Base-by-base conservation (phyloP, 2,113 vertebrate species). In the Brachypodius melanocephalos region DNA sequence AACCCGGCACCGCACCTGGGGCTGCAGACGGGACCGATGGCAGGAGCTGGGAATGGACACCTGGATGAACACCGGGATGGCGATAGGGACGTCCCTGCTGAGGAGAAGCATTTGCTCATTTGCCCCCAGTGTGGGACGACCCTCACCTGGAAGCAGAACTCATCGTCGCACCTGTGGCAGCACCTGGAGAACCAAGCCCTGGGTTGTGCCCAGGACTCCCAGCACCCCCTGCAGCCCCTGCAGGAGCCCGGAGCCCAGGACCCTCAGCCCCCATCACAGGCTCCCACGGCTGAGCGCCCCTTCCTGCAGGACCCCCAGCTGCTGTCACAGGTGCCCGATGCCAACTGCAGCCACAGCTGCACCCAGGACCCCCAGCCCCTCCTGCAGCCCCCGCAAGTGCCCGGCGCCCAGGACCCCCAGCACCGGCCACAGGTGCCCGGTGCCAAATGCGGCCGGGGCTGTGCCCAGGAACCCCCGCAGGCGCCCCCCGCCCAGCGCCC, bases 21-120 rank as follows among this genome's bases (percentile, higher is more conserved):
- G n/a, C 59, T 6, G 59, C 40, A 4, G 9, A 0, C 17, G 22
- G 73, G 9, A 14, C 1, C 4, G 21, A 2, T 13, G 63, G 17
- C 28, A 0, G 65, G 19, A 22, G 40, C 25, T 2, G 65, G 48
- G n/a, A 62, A 87, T 0, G 85, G 85, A 9, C 65, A 78, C 19
- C 16, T 21, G 62, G 83, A 59, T 3, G 83, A 24, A 4, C 34
- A 7, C 2, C 34, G 6, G 45, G 61, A 59, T 9, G 62, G 32
- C 10, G 36, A 59, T 36, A 0, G 21, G 54, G 63, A 69, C 0
- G 10, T 8, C 38, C 40, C 46, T 0, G 65, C 65, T 2, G 66
- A 71, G 48, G 74, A 79, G 65, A 63, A n/a, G 29, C 57, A n/a
- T n/a, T n/a, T 18, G 16, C 48, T 71, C 18, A 17, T 3, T 4